phyloP scores from a whole-genome alignment of 2,797 vertebrate genomes.

The Typhlichthys eigenmanni region DNA sequence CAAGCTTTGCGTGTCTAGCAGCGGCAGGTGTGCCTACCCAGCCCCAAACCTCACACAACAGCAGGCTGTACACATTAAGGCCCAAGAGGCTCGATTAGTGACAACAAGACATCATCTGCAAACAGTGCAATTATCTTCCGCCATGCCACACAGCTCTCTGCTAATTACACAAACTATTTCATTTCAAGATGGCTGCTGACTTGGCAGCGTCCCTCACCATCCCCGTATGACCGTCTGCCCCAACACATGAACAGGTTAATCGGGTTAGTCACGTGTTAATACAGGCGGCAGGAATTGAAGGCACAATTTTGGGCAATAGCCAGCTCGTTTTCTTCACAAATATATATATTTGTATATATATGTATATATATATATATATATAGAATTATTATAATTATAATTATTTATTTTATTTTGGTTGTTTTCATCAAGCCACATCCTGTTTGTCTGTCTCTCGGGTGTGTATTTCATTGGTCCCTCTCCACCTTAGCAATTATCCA shows the following conservation, averaged over 20 bases:
- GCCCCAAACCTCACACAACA: slow-evolving; percentile 49
- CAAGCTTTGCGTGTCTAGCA: slow-evolving; percentile 5
- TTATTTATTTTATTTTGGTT: neutral
- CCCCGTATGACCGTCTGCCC: slow-evolving; percentile 32
- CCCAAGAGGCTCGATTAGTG: slow-evolving; percentile 55
- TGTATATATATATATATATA: no score
- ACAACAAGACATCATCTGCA: slow-evolving; percentile 70
- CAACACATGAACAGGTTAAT: slow-evolving; percentile 63
- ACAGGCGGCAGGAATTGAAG: slow-evolving; percentile 46
- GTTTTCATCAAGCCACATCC: slow-evolving; percentile 58
- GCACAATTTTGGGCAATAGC: slow-evolving; percentile 36
- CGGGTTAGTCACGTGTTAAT: slow-evolving; percentile 59
- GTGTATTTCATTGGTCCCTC: slow-evolving; percentile 59
- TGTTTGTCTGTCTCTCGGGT: slow-evolving; percentile 60
- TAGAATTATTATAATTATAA: no score
- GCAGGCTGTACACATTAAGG: slow-evolving; percentile 47
- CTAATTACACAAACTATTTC: slow-evolving; percentile 69
- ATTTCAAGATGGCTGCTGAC: slow-evolving; percentile 51
- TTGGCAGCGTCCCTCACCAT: slow-evolving; percentile 47
- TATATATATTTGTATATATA: no score
- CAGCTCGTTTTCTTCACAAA: neutral
- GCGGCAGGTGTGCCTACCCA: slow-evolving; percentile 25
- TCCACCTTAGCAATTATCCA: slow-evolving; percentile 66
- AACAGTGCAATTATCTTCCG: slow-evolving; percentile 67
- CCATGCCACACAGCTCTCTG: slow-evolving; percentile 49